Percentiles rank a stretch among this genome's conserved stretches.
These are phyloP conservation scores for Mactromeris polynyma DNA, from an alignment of 2,888 invertebrate genomes.

Conservation along the genomic window DNA sequence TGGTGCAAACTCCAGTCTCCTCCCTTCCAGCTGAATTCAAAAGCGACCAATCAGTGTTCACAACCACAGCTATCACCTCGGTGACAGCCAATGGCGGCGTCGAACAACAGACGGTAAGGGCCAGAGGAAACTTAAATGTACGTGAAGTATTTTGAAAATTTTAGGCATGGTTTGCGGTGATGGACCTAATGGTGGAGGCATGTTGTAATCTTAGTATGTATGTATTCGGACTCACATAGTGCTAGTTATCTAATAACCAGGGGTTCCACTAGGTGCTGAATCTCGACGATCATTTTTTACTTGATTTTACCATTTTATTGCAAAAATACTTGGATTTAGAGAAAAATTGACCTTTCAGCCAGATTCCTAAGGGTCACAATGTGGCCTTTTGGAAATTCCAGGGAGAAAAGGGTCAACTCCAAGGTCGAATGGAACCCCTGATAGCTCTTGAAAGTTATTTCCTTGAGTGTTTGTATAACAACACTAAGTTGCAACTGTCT, in stretches of 20 bases:
- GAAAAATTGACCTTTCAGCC: no score
- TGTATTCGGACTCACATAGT: constrained; percentile 19
- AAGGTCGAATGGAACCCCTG: no score
- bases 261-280: no score
- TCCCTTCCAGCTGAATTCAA: constrained; percentile 78
- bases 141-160: constrained; percentile 73
- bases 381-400: no score
- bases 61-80: constrained; percentile 82
- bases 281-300: no score
- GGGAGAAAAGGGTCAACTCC: no score
- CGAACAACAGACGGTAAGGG: constrained; percentile 89
- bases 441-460: no score
- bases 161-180: constrained; percentile 70
- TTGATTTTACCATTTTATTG: no score
- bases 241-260: not conserved
- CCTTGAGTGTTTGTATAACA: no score
- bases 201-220: constrained; percentile 29
- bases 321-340: no score
- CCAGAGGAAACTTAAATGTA: constrained; percentile 81
- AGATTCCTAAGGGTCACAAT: no score
- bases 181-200: constrained; percentile 56
- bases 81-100: constrained; percentile 89
- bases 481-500: no score
- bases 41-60: constrained; percentile 77
- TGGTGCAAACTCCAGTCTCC: constrained; percentile 78